phyloP scores from a whole-genome alignment of 1,140 invertebrate genomes.

The Cherax destructor region DNA sequence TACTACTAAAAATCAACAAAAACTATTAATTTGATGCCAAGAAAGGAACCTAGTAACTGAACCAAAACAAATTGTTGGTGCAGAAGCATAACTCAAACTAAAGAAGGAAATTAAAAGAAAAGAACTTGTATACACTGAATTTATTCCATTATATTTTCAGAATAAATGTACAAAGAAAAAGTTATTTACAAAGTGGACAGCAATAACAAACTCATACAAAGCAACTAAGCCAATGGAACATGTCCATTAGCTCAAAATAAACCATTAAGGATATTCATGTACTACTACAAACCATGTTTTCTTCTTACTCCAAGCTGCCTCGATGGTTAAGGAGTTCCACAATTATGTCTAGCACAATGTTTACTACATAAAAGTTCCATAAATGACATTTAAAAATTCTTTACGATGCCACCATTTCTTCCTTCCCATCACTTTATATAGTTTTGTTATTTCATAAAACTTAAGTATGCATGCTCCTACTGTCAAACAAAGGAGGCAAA shows the following conservation, averaged over 20 bases:
- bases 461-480: conserved; percentile 44
- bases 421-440: conserved; percentile 4
- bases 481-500: conserved; percentile 46
- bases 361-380: background rate
- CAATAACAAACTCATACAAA: conserved; percentile 62
- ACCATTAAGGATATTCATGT: conserved; percentile 1
- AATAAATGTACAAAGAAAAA: conserved; percentile 67
- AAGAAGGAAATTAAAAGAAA: conserved; percentile 45
- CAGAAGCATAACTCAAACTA: background rate
- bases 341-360: background rate
- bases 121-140: conserved; percentile 57
- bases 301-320: conserved; percentile 55
- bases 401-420: background rate
- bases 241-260: conserved; percentile 37
- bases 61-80: no score
- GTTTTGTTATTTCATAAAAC: conserved; percentile 19
- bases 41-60: no score
- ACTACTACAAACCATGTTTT: background rate
- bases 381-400: background rate
- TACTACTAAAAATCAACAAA: no score
- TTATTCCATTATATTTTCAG: conserved; percentile 64
- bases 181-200: conserved; percentile 61
- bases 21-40: no score
- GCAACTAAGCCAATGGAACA: conserved; percentile 49
- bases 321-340: conserved; percentile 23